Base-by-base conservation (phyloP, 1,140 invertebrate genomes). In the Drosophila yakuba region DNA sequence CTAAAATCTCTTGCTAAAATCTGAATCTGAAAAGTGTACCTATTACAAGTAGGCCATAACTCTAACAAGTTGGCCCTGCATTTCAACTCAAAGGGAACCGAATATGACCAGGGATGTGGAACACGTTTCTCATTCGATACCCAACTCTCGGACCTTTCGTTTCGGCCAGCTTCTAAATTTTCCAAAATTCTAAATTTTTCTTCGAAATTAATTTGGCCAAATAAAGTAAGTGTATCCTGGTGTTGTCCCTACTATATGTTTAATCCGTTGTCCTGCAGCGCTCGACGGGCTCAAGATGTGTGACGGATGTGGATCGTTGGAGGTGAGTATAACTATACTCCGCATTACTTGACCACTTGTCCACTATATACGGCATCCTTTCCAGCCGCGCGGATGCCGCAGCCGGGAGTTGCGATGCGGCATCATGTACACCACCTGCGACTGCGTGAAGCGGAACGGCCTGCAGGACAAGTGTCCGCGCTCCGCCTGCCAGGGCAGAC, bases 381-480 rank as follows among this genome's bases (percentile, higher is more conserved):
- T 80, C 5, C 54, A 91, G 88, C 83, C 90, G 35, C 91, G 85
- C 23, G 78, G 91, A 66, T 92, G 93, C 56, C 95, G 95, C 74
- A 96, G 95, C 80, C 94, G 94, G n/a, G 95, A 96, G 73, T 91
- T 96, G 51, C 94, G 95, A 5, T 93, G 93, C 20, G 94, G 95
- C 44, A 93, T 95, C 52, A 93, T 96, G 83, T 94, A 95, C 71
- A 94, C 94, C 58, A 94, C 94, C 57, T 96, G 96, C 75, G 94
- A 96, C 63, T 97, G 96, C 78, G 95, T 95, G 50, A 95, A 95
- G 77, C 94, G 95, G n/a, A 96, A 96, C 91, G 96, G 96, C 1
- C 91, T 96, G 5, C 96, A 96, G 90, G 95, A 96, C 80, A 94
- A 95, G 59, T 97, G 96, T 74, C 94, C 94, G 20, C 93, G 96